A percentile compares a stretch with the other conserved stretches of the same genome.
phyloP scores from a whole-genome alignment of 2,797 vertebrate species.

The Bovichtus variegatus region DNA sequence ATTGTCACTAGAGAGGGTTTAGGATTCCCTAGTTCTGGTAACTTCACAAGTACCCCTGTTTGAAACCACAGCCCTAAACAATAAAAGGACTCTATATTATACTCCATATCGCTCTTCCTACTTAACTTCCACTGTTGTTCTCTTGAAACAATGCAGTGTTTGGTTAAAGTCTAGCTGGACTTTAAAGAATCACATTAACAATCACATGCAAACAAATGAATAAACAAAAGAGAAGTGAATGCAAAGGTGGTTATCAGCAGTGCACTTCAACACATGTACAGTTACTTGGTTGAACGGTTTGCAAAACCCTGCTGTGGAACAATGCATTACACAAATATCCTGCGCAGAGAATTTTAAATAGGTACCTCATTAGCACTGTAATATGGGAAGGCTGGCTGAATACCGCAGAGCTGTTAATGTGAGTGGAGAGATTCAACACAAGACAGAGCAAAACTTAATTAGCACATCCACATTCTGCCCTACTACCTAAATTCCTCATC shows the following conservation, averaged over 20 bases:
- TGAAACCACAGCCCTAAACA: neutral
- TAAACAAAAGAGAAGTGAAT: slow-evolving; percentile 49
- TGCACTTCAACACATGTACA: slow-evolving; percentile 57
- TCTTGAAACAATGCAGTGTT: slow-evolving; percentile 17
- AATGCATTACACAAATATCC: slow-evolving; percentile 83
- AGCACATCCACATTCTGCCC: slow-evolving; percentile 72
- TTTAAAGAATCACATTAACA: slow-evolving; percentile 28
- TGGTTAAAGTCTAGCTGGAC: slow-evolving; percentile 6
- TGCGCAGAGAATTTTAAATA: slow-evolving; percentile 83
- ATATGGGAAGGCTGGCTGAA: slow-evolving; percentile 78
- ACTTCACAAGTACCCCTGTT: neutral
- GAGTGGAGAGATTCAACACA: slow-evolving; percentile 72
- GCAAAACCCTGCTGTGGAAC: slow-evolving; percentile 75
- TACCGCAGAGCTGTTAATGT: slow-evolving; percentile 76
- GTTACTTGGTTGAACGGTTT: slow-evolving; percentile 65
- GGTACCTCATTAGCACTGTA: slow-evolving; percentile 82
- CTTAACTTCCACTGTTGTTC: neutral
- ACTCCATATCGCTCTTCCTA: neutral
- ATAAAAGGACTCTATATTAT: neutral
- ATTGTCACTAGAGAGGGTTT: neutral
- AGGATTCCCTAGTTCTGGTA: too few relatives aligned
- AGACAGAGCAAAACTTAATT: slow-evolving; percentile 78
- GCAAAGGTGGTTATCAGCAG: slow-evolving; percentile 42
- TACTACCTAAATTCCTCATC: slow-evolving; percentile 51
- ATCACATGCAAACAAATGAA: slow-evolving; percentile 47